A percentile compares a stretch with the other conserved stretches of the same genome.
Conservation (phyloP, 1,140 invertebrate genomes). For the Macrocentrus cingulum region DNA sequence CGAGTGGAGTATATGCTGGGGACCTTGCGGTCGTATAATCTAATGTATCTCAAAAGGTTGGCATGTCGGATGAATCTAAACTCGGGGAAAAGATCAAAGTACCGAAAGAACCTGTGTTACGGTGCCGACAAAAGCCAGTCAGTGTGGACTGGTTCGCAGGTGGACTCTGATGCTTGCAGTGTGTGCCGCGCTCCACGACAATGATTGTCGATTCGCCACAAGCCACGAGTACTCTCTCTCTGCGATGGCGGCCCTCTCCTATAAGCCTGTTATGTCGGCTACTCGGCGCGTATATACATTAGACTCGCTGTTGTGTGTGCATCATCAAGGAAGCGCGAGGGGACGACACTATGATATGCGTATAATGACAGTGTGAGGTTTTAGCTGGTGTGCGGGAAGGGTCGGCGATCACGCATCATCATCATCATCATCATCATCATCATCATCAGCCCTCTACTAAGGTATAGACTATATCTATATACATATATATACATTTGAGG, state of each 20-base stretch:
- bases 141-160: slow-evolving; percentile 23
- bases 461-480: no score
- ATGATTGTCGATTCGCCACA: slow-evolving; percentile 5
- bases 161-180: slow-evolving; percentile 7
- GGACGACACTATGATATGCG: slow-evolving; percentile 15
- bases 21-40: no score
- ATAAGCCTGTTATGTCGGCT: background rate
- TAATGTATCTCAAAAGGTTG: no score
- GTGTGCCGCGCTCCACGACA: background rate
- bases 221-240: background rate
- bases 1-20: no score
- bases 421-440: background rate
- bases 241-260: background rate
- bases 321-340: background rate
- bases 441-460: background rate
- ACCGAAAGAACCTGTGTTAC: slow-evolving; percentile 18
- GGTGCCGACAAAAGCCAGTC: slow-evolving; percentile 21
- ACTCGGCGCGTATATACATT: background rate
- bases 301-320: no score
- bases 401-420: background rate
- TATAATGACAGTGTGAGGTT: slow-evolving; percentile 18
- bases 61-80: slow-evolving; percentile 12
- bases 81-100: slow-evolving; percentile 20
- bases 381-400: slow-evolving; percentile 1
- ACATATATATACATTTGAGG: background rate